A percentile compares a stretch with the other conserved stretches of the same genome.
Evolutionary conservation across 92 coral and sea anemone genomes (phyloP).

Genomic region (Epizoanthus ramosus): DNA sequence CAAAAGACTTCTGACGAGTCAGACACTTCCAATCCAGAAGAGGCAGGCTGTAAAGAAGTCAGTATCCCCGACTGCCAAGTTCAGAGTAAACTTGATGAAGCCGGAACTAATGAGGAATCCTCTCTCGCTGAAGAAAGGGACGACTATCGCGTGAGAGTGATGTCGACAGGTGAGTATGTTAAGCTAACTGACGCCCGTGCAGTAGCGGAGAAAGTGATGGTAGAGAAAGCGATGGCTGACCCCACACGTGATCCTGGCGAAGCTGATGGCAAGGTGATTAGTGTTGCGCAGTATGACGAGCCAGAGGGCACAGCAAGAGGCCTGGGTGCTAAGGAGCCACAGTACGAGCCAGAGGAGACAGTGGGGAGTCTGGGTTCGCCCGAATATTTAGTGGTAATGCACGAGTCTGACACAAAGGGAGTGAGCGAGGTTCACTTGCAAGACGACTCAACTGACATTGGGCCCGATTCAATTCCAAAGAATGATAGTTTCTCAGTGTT

Average conservation of each 20-base stretch:
- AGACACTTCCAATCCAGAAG: background rate
- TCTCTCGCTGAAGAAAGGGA: constrained; percentile 18
- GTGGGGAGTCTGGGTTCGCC: background rate
- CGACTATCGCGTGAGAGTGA: constrained; percentile 41
- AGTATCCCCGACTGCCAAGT: background rate
- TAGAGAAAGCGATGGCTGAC: background rate
- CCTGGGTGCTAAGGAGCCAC: background rate
- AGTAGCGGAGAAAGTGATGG: constrained; percentile 43
- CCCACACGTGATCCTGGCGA: background rate
- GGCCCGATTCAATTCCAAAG: constrained; percentile 12
- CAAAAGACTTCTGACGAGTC: constrained; percentile 16
- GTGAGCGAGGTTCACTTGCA: background rate
- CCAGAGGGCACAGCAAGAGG: constrained; percentile 11
- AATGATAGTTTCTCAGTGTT: constrained; percentile 61
- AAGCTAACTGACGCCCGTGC: constrained; percentile 61
- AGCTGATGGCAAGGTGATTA: background rate
- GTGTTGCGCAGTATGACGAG: constrained; percentile 22
- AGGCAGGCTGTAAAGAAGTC: background rate
- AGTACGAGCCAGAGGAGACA: constrained; percentile 29
- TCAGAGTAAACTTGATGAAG: background rate
- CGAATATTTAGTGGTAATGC: constrained; percentile 17
- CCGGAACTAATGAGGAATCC: background rate
- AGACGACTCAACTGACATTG: constrained; percentile 2
- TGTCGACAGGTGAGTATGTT: constrained; percentile 62
- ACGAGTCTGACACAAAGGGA: background rate